Conservation (phyloP, 2,888 invertebrate species). For the Ectemnius cavifrons region DNA sequence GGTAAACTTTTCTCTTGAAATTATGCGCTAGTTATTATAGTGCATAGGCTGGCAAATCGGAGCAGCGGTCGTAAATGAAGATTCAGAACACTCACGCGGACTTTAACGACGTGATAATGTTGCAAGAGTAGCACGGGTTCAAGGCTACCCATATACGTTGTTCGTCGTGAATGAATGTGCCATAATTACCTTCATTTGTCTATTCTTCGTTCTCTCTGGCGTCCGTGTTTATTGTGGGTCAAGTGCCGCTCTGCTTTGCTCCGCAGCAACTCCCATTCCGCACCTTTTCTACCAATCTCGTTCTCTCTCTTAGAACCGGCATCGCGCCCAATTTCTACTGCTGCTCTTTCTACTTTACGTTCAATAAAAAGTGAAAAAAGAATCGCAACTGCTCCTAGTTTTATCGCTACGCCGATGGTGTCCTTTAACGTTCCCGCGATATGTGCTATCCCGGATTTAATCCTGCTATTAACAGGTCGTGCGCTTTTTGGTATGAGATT, state of each 20-base stretch:
- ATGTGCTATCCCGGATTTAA: too few species aligned
- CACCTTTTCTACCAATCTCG: conserved; percentile 23
- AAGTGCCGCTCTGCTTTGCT: conserved; percentile 13
- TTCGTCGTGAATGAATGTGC: conserved; percentile 11
- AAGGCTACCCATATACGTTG: conserved; percentile 4
- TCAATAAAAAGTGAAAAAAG: too few species aligned
- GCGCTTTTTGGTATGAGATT: too few species aligned
- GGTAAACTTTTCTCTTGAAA: conserved; percentile 52
- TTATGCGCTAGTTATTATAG: conserved; percentile 11
- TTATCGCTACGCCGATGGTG: too few species aligned
- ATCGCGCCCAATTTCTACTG: conserved; percentile 14
- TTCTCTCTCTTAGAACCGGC: conserved; percentile 12
- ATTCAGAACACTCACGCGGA: conserved; percentile 44
- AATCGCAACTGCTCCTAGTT: too few species aligned
- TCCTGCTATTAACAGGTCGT: too few species aligned
- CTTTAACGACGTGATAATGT: conserved; percentile 40
- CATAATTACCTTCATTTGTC: conserved; percentile 40
- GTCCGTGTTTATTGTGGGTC: conserved; percentile 35
- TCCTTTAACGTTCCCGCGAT: too few species aligned
- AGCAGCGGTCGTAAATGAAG: conserved; percentile 49
- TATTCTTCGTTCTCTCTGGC: conserved; percentile 10
- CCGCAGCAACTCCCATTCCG: not conserved
- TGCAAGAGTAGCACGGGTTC: not conserved
- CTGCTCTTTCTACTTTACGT: not conserved
- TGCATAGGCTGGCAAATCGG: not conserved